Evolutionary conservation across 2,888 invertebrate genomes (phyloP), one percentile per base, ranked within the genome.

Genomic region (Mechanitis mazaeus): DNA sequence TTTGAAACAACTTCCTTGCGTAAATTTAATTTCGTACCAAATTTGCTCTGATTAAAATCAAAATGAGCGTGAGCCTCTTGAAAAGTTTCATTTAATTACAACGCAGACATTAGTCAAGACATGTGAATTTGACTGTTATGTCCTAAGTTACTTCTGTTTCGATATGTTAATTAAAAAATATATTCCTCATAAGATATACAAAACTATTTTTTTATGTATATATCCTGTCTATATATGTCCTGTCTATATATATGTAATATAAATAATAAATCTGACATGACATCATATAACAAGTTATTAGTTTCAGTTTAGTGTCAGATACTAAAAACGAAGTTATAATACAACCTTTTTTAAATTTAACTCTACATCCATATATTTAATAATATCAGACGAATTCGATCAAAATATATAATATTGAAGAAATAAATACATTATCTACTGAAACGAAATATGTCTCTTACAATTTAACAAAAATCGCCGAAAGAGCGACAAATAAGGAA

Each of bases 81-180:
- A 71, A 81, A 83, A 81, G 80, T 83, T 85, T 85, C 78, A 84
- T 85, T 83, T 80, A 75, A 78, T 75, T 69, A 74, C 50, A 78
- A 81, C 76, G 75, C 73, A 72, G 74, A 56, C 57, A 54, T 61
- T 28, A 56, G 61, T 38, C 54, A 61, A 60, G 45, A 56, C 42
- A 54, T 33, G 33, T 38, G 56, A 9, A 42, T 42, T 42, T 9
- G 42, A 42, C 42, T 1, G 9, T 31, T 6, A 7, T 28, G 31
- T 31, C 28, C 31, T 28, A 11, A 50, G 50, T 50, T 50, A 50
- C 50, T 31, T 50, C 31, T 50, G 31, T 50, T 50, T 31, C 11
- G 7, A 31, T 31, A 42, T 9, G 9, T 42, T 11, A 7, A 42
- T 42, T 7, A 42, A 9, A 42, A 9, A 42, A 11, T 9, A 42